phyloP scores from a whole-genome alignment of 2,113 vertebrate species.

The Dendropsophus ebraccatus region DNA sequence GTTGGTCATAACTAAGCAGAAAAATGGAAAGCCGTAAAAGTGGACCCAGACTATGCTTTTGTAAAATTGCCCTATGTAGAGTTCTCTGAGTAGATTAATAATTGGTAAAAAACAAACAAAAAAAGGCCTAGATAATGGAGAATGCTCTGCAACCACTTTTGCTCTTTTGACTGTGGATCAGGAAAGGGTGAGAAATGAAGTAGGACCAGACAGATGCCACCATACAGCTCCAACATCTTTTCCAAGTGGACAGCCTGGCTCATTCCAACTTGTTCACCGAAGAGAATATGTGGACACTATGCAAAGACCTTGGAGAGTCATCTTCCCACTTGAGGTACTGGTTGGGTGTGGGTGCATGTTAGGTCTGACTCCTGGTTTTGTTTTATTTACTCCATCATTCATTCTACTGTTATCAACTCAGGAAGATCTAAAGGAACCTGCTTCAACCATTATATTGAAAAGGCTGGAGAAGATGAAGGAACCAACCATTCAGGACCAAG shows the following conservation, averaged over 20 bases:
- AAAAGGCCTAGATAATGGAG: not conserved
- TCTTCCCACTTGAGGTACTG: constrained; percentile 44
- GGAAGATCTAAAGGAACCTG: constrained; percentile 21
- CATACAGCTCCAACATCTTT: constrained; percentile 11
- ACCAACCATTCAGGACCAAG: not conserved
- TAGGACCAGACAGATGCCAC: not conserved
- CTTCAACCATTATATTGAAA: constrained; percentile 37
- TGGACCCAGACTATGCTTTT: no score
- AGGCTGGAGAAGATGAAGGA: constrained; percentile 20
- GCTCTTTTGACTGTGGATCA: constrained; percentile 4
- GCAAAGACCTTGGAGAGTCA: constrained; percentile 44
- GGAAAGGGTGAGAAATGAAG: not conserved
- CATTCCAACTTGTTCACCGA: constrained; percentile 37
- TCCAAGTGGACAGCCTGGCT: not conserved
- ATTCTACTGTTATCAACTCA: not conserved
- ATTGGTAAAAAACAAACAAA: not conserved
- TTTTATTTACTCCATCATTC: not conserved
- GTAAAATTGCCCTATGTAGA: no score
- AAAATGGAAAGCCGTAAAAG: no score
- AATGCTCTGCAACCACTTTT: constrained; percentile 6
- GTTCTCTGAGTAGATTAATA: not conserved
- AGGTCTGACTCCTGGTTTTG: not conserved
- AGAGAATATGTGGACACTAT: constrained; percentile 40
- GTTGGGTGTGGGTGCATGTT: not conserved
- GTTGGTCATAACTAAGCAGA: no score